Conservation (phyloP, 2,113 vertebrate genomes). For the Pelodiscus sinensis region DNA sequence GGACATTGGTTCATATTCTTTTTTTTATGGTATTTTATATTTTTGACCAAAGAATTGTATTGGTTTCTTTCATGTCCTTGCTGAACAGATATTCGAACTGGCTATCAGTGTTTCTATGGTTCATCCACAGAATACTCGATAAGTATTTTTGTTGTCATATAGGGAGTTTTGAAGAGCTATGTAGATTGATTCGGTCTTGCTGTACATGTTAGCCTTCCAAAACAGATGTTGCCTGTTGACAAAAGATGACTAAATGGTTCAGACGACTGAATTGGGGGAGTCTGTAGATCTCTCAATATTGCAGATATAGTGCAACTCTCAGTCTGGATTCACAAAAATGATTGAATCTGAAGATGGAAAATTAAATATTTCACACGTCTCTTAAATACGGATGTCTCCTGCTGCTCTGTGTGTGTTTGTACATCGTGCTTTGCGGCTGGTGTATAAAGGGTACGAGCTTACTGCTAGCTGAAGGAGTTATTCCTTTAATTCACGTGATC, state of each 20-base stretch:
- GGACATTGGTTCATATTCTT: neutral
- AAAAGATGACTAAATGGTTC: neutral
- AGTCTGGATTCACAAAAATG: neutral
- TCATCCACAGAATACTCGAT: neutral
- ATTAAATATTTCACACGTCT: neutral
- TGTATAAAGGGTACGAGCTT: neutral
- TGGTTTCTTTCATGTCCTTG: neutral
- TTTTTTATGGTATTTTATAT: neutral
- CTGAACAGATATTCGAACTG: neutral
- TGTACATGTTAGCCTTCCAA: neutral
- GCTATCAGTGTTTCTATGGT: rapidly evolving
- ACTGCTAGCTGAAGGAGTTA: neutral
- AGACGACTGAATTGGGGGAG: neutral
- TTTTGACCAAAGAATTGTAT: neutral
- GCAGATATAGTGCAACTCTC: neutral
- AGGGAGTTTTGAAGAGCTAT: neutral
- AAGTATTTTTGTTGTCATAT: rapidly evolving
- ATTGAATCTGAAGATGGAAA: neutral
- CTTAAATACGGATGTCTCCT: neutral
- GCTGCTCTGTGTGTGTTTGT: neutral
- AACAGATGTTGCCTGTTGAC: neutral
- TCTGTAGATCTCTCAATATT: rapidly evolving
- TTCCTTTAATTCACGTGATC: neutral
- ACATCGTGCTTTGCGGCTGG: neutral
- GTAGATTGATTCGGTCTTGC: rapidly evolving